phyloP scores from a whole-genome alignment of 2,113 vertebrate genomes.

The Hypanus sabinus region DNA sequence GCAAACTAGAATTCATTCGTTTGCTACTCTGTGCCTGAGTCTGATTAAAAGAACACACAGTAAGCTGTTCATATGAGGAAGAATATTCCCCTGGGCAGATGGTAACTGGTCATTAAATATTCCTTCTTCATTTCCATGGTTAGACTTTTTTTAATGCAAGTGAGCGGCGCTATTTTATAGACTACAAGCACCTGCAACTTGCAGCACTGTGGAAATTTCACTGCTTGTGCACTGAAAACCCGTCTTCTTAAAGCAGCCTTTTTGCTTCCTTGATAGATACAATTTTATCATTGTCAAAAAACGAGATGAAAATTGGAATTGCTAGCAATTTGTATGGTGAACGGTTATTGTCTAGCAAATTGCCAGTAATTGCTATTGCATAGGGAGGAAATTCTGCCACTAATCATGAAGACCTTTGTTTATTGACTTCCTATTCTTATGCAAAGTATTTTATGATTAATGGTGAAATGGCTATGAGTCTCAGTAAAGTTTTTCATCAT shows the following conservation, averaged over 20 bases:
- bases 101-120: conserved; percentile 25
- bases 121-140: conserved; percentile 11
- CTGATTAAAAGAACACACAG: conserved; percentile 26
- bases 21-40: conserved; percentile 16
- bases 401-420: conserved; percentile 12
- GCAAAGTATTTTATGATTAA: not conserved
- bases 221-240: not conserved
- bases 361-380: conserved; percentile 5
- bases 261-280: conserved; percentile 12
- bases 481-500: not conserved
- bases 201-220: not conserved
- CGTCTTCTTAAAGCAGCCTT: not conserved
- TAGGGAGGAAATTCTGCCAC: not conserved
- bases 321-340: not conserved
- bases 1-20: not conserved
- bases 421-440: conserved; percentile 7
- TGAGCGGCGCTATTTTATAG: not conserved
- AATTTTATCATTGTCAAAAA: conserved; percentile 7
- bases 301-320: not conserved
- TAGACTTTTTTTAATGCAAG: not conserved
- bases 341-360: not conserved
- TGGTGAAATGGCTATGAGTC: not conserved
- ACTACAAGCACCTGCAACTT: not conserved
- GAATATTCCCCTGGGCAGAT: conserved; percentile 25
- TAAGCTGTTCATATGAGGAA: conserved; percentile 7